Evolutionary conservation across 2,797 vertebrate genomes (phyloP), one percentile per base, ranked within the genome.

Genomic region (Sebastes trivittatus): DNA sequence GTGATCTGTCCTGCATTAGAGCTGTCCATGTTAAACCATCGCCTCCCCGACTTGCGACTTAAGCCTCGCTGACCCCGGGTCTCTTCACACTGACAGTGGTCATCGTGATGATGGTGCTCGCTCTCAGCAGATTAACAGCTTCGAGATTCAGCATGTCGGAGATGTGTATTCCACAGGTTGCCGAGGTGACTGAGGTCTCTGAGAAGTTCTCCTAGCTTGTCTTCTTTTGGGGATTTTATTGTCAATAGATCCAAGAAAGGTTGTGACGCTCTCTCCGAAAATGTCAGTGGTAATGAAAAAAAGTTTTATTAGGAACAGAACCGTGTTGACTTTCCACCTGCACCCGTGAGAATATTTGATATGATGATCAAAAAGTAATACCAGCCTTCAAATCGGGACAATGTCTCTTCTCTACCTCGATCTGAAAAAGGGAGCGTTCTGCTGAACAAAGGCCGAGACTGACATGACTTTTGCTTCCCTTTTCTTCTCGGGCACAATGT

Each of bases 381-480:
- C 32, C 60, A 75, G 63, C 14, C 29, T 67, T 84, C 5, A 36
- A 13, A 67, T 54, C 5, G 3, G 61, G 70, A 78, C 64, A 70
- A 81, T 68, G 30, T 75, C 74, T 78, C 61, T 78, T 87, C n/a
- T 3, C 78, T 67, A 63, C 13, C 42, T 66, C 32, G 5, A 46
- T 79, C 65, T 80, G 61, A 32, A 78, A 72, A 58, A 69, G 34
- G 27, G 23, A 13, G 30, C 64, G 75, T 49, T 77, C 58, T 65
- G 29, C 70, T 13, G 65, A 84, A 80, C 81, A 81, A 83, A 78
- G 72, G 20, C 46, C 1, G 5, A 55, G 80, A 72, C 75, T 76
- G 81, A 73, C 75, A 22, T 81, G 88, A 85, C 87, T 78, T 86
- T 80, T 77, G 54, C 70, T 73, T 80, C 42, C 25, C 46, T 63